These are phyloP conservation scores for Siniperca scherzeri DNA, from an alignment of 2,797 vertebrate species.

Conservation along the genomic window DNA sequence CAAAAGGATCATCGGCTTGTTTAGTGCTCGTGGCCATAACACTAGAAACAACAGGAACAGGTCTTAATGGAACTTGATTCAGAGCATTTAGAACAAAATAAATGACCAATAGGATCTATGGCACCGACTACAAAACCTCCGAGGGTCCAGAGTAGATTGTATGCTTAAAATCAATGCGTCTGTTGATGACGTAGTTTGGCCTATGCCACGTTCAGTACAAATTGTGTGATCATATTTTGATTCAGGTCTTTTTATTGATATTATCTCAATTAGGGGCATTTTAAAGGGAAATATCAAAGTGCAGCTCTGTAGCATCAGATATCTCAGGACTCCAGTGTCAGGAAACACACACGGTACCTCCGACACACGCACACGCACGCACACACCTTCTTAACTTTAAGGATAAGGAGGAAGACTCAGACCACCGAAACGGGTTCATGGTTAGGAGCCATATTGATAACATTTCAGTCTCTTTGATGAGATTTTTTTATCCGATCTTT, in stretches of 20 bases:
- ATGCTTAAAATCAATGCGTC: neutral
- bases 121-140: neutral
- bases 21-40: neutral
- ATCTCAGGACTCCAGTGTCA: conserved; percentile 26
- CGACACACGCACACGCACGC: neutral
- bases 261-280: conserved; percentile 3
- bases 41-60: conserved; percentile 2
- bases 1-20: neutral
- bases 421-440: neutral
- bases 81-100: conserved; percentile 21
- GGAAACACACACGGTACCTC: neutral
- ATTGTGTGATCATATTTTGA: conserved; percentile 12
- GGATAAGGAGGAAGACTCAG: conserved; percentile 2
- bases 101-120: neutral
- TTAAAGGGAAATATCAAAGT: conserved; percentile 38
- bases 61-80: conserved; percentile 15
- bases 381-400: neutral
- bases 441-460: conserved; percentile 4
- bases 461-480: conserved; percentile 13
- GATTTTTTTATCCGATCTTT: conserved; percentile 14
- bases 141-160: conserved; percentile 9
- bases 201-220: neutral
- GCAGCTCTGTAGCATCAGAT: conserved; percentile 22
- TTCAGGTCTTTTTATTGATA: conserved; percentile 29
- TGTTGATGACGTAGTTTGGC: conserved; percentile 7